Conservation (phyloP, 2,888 invertebrate species). For the Drosophila niveifrons region DNA sequence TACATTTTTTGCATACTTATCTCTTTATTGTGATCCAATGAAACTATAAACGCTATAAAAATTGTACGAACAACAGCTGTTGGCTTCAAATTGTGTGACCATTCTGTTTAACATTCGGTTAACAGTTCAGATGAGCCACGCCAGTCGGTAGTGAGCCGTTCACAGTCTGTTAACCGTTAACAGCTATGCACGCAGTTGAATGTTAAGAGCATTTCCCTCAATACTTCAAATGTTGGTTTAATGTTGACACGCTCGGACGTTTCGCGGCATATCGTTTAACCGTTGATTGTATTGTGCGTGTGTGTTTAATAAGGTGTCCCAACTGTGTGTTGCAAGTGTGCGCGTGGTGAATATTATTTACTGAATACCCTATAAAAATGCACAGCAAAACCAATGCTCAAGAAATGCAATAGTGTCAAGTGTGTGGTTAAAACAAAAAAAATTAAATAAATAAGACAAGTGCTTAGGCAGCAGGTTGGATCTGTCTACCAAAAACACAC, state of each 20-base stretch:
- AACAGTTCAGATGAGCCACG: slow-evolving; percentile 34
- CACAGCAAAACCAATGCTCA: slow-evolving; percentile 24
- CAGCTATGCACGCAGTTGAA: slow-evolving; percentile 1
- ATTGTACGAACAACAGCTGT: slow-evolving; percentile 20
- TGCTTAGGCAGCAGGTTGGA: slow-evolving; percentile 4
- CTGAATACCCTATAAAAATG: slow-evolving; percentile 24
- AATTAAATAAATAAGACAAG: slow-evolving; percentile 5
- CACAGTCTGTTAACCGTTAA: slow-evolving; percentile 14
- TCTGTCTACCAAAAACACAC: slow-evolving; percentile 18
- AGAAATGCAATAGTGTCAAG: slow-evolving; percentile 27
- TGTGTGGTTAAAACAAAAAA: slow-evolving; percentile 17
- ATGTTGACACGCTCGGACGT: slow-evolving; percentile 51
- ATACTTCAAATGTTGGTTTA: slow-evolving; percentile 43
- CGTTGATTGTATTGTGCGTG: slow-evolving; percentile 33
- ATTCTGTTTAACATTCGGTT: not conserved
- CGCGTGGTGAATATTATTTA: slow-evolving; percentile 19
- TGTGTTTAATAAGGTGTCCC: slow-evolving; percentile 28
- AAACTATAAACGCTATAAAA: not conserved
- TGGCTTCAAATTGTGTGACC: slow-evolving; percentile 23
- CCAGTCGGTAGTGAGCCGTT: slow-evolving; percentile 8
- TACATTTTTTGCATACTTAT: not conserved
- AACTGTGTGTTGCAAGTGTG: slow-evolving; percentile 20
- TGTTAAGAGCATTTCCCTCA: slow-evolving; percentile 9
- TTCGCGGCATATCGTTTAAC: slow-evolving; percentile 32
- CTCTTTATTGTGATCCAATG: not conserved